Base-by-base conservation (phyloP, 2,113 vertebrate species). In the Prionailurus viverrinus region DNA sequence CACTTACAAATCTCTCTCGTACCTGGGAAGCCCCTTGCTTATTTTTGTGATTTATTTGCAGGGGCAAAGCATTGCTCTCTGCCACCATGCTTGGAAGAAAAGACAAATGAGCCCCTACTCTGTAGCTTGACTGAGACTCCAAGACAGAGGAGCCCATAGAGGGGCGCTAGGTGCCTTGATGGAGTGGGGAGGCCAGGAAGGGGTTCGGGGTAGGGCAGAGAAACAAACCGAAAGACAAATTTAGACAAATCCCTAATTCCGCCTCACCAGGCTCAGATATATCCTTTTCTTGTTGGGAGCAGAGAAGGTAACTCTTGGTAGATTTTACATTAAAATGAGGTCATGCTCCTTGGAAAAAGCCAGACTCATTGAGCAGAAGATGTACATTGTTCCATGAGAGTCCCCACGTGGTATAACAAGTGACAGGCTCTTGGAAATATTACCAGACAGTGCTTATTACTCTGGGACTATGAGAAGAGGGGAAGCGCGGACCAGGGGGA, bases 261-360 rank as follows among this genome's bases (percentile, higher is more conserved):
- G 23, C 81, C 41, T 48, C 18, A 1, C 83, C 27, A 16, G 87
- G 63, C 21, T 93, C 61, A 61, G 55, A 36, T 10, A 19, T 2
- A 11, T 29, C 7, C 8, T 89, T 73, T 79, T 88, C 48, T 69
- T 71, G 1, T 78, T 36, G n/a, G 71, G 61, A 94, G 79, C 51
- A 93, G 68, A 91, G 82, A 86, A 45, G 27, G 82, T 80, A 92
- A 53, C n/a, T 61, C 19, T 89, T 51, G 45, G n/a, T 65, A n/a
- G 79, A 71, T 29, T 95, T 53, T 53, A 55, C 66, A 65, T 25
- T 48, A 63, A 85, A 96, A 96, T 7, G 41, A 95, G 85, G 92
- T 68, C 85, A 85, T 19, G 53, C n/a, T 84, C 53, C 65, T 92
- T 88, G 73, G 86, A 84, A 85, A 91, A 91, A 95, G 66, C 12